Evolutionary conservation across 2,113 vertebrate genomes (phyloP), one percentile per base, ranked within the genome.

Genomic region (Centropus bengalensis): DNA sequence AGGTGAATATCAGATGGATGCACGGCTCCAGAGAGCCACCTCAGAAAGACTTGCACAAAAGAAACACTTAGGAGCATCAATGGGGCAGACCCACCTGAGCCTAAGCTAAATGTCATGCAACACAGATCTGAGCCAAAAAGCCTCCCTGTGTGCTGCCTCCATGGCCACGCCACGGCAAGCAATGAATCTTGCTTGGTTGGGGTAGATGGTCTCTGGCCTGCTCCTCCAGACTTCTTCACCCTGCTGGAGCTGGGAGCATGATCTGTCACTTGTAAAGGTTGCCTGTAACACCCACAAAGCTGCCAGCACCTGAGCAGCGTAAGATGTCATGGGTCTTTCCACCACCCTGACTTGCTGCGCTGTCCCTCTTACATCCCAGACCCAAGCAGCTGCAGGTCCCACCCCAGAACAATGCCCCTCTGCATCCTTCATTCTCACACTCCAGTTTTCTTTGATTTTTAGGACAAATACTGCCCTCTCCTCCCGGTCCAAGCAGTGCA

Each of bases 121-220:
- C 17, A 54, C 13, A 33, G n/a, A n/a, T 9, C 22, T 24, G 32
- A 89, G 58, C 59, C 54, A 91, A 36, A 76, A 85, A 58, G 76
- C 12, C 11, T 55, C 18, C 8, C 4, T 3, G 33, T 76, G 47
- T 0, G 0, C 75, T 73, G 71, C 21, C n/a, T 24, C 30, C 3
- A 0, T 0, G 1, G 55, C 59, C 1, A 2, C 33, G 62, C 76
- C 51, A 63, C 1, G 69, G 45, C 67, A 83, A 60, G 58, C 30
- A 49, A 54, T 38, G 56, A 5, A 64, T 36, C 71, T n/a, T 49
- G 30, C 30, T 82, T 55, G 22, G 66, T 14, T 74, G 22, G 10
- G 17, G 16, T 18, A 28, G 3, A 14, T 21, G 6, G 59, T 91
- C 20, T 82, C 60, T 8, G 4, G 15, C 55, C 36, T 87, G 69